Evolutionary conservation across 53 echinoderm and acorn worm species (phyloP).

Genomic region (Actinopyga echinites): DNA sequence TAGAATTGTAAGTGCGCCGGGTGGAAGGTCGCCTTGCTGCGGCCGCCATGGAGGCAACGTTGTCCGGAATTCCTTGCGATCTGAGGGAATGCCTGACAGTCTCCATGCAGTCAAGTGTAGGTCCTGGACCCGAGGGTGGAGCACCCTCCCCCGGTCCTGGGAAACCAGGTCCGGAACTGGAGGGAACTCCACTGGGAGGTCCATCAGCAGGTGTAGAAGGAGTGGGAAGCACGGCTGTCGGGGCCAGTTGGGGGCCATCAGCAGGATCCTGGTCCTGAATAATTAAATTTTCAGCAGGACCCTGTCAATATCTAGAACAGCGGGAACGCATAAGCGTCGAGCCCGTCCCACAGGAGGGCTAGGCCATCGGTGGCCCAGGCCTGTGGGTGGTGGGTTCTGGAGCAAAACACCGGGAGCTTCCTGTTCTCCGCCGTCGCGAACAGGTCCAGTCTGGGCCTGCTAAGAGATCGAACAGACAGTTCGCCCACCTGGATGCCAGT

Average conservation of each 20-base stretch:
- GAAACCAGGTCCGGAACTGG: neutral
- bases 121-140: neutral
- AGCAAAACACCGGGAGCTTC: slow-evolving; percentile 55
- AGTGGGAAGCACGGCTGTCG: slow-evolving; percentile 7
- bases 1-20: slow-evolving; percentile 3
- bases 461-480: neutral
- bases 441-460: slow-evolving; percentile 19
- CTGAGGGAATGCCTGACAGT: neutral
- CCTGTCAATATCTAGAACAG: neutral
- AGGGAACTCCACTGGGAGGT: neutral
- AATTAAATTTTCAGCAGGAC: neutral
- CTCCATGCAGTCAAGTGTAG: slow-evolving; percentile 6
- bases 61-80: neutral
- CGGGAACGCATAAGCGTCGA: slow-evolving; percentile 58
- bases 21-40: neutral
- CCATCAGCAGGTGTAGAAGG: slow-evolving; percentile 1
- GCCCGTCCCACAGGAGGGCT: slow-evolving; percentile 42
- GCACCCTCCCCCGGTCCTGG: neutral
- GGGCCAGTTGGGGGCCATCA: slow-evolving; percentile 35
- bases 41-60: slow-evolving; percentile 14
- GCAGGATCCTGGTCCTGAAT: neutral
- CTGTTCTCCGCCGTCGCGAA: slow-evolving; percentile 36
- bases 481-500: neutral
- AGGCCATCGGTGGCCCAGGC: slow-evolving; percentile 42
- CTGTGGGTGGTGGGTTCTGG: slow-evolving; percentile 28